Evolutionary conservation across 2,888 invertebrate genomes (phyloP), one percentile per base, ranked within the genome.

Genomic region (Acleris emargana): DNA sequence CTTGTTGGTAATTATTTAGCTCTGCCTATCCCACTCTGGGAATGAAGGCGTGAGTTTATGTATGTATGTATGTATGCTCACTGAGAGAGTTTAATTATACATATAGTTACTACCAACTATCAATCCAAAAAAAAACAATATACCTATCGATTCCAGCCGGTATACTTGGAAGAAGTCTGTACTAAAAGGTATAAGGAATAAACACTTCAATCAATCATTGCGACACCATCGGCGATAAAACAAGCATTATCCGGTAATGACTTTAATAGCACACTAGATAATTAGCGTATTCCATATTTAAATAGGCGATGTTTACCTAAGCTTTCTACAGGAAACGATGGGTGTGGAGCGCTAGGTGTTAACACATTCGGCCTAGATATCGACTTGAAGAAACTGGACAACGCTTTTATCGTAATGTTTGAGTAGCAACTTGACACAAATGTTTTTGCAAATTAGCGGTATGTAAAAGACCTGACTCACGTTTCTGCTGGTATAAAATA

Each of bases 301-400:
- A 60, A 57, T 57, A 51, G 68, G 67, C 71, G 64, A 67, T 80
- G 76, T 85, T 88, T 86, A 80, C 75, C 68, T 72, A 77, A 83
- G 78, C 88, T 91, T 90, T 91, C 89, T 88, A 83, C 79, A 82
- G 83, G 84, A 86, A 86, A 81, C 72, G 76, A 77, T 75, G 76
- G 71, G 79, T 78, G 74, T 71, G 75, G 74, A 72, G 71, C 74
- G 52, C 51, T 79, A 79, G 78, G 83, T 83, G 88, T 83, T 89
- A 89, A 91, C 83, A 86, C 69, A 70, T 73, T 75, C 81, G 86
- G 84, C 88, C 88, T 75, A 81, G 71, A 85, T 88, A 58, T 53
- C 64, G 55, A 77, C 80, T 74, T 76, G 79, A 74, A 74, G 53
- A 68, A 62, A 55, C 50, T 53, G 47, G 54, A 62, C 45, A 67